Conservation (phyloP, 2,888 invertebrate genomes). For the Rotaria sp. region DNA sequence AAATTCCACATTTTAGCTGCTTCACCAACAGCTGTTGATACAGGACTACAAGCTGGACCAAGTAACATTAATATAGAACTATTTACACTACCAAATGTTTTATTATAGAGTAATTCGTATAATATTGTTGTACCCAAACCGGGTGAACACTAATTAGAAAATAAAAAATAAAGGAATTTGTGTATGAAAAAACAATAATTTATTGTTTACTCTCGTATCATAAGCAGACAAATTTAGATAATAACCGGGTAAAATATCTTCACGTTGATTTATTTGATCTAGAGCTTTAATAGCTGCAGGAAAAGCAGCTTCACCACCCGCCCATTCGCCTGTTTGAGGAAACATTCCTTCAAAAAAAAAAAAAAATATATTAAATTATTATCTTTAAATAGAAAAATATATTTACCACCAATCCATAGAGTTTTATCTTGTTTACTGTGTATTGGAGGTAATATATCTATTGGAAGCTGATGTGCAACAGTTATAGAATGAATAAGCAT, state of each 20-base stretch:
- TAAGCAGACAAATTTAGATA: conserved; percentile 82
- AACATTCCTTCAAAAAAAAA: neutral
- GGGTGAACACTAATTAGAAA: conserved; percentile 79
- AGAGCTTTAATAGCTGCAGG: conserved; percentile 92
- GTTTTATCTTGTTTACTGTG: neutral
- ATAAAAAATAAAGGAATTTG: conserved; percentile 41
- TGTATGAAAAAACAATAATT: neutral
- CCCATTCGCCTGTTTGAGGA: conserved; percentile 26
- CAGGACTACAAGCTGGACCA: conserved; percentile 86
- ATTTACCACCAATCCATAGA: conserved; percentile 15
- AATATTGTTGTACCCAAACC: conserved; percentile 94
- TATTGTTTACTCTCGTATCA: conserved; percentile 77
- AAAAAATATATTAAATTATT: neutral
- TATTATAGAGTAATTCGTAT: conserved; percentile 88
- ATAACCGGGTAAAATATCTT: conserved; percentile 81
- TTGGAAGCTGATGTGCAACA: neutral
- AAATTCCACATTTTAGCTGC: conserved; percentile 99
- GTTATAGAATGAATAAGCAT: neutral
- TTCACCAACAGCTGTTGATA: conserved; percentile 96
- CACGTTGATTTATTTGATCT: conserved; percentile 82
- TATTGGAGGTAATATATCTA: neutral
- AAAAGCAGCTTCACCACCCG: conserved; percentile 90
- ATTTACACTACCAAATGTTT: conserved; percentile 64
- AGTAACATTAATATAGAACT: conserved; percentile 56
- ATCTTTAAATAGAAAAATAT: neutral